Conservation (phyloP, 2,113 vertebrate species). For the Megalops atlanticus region DNA sequence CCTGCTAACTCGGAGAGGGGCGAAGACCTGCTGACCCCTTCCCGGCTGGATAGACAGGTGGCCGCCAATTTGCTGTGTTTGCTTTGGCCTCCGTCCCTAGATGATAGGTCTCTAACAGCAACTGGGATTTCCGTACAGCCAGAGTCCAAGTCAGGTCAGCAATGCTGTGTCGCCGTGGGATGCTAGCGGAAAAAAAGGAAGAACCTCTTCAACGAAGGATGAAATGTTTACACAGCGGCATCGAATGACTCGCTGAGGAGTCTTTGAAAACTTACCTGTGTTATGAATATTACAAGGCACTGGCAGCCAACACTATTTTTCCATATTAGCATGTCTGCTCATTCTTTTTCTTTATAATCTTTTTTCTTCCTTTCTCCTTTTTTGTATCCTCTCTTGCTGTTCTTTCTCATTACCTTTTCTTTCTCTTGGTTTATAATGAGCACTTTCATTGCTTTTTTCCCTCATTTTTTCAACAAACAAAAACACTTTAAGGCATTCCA, state of each 20-base stretch:
- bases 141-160: neutral
- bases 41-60: neutral
- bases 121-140: constrained; percentile 7
- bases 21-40: neutral
- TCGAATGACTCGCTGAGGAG: neutral
- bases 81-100: neutral
- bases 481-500: too few species aligned
- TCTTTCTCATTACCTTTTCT: too few species aligned
- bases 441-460: too few species aligned
- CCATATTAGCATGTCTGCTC: neutral
- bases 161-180: neutral
- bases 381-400: too few species aligned
- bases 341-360: too few species aligned
- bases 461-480: too few species aligned
- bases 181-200: neutral
- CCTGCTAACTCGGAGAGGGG: neutral
- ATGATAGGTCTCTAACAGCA: neutral
- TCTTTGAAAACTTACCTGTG: neutral
- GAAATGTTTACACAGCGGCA: too few species aligned
- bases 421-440: too few species aligned
- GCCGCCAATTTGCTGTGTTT: constrained; percentile 4
- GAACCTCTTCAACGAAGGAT: too few species aligned
- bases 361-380: too few species aligned
- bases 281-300: too few species aligned
- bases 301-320: neutral